Evolutionary conservation across 2,888 invertebrate genomes (phyloP).

Genomic region (Cheilosia urbana): DNA sequence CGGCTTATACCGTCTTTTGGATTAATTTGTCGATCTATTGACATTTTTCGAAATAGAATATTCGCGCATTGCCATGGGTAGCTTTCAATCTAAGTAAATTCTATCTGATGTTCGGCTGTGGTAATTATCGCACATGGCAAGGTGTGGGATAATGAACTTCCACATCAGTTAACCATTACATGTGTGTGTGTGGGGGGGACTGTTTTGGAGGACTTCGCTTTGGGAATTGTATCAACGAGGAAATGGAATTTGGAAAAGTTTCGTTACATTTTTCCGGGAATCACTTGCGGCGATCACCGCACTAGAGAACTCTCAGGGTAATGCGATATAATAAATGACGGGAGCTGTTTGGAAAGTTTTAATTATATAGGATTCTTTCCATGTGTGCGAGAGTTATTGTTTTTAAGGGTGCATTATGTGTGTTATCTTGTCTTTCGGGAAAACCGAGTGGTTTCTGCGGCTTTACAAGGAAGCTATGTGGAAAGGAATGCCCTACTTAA

Average conservation of each 20-base stretch:
- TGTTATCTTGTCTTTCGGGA: neutral
- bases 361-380: conserved; percentile 27
- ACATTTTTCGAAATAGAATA: conserved; percentile 31
- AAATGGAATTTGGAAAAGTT: conserved; percentile 22
- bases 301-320: neutral
- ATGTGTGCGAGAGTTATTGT: conserved; percentile 20
- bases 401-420: conserved; percentile 2
- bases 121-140: conserved; percentile 38
- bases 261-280: conserved; percentile 17
- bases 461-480: conserved; percentile 10
- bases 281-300: conserved; percentile 27
- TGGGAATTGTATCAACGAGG: neutral
- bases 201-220: neutral
- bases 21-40: conserved; percentile 15
- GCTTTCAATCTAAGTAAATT: conserved; percentile 24
- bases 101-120: conserved; percentile 15
- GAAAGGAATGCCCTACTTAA: neutral
- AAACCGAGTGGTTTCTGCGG: conserved; percentile 17
- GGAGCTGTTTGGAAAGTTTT: conserved; percentile 32
- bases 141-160: conserved; percentile 23
- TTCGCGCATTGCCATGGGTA: neutral
- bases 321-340: conserved; percentile 36
- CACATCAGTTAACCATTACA: neutral
- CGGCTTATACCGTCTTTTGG: too few relatives aligned
- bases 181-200: neutral